Evolutionary conservation across 2,888 invertebrate genomes (phyloP).

Genomic region (Podabrus alpinus): DNA sequence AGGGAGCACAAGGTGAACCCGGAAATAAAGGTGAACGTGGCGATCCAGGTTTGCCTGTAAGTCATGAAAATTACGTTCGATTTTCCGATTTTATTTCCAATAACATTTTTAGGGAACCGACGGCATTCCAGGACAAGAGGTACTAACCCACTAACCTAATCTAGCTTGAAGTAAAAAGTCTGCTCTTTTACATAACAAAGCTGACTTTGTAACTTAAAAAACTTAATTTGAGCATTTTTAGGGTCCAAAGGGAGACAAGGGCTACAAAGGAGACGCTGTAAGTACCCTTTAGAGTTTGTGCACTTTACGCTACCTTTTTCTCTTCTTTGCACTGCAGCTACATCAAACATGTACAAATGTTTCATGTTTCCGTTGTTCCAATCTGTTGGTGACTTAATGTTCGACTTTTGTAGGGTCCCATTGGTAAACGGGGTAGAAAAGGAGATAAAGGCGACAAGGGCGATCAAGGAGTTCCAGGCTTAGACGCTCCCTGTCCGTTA

Average conservation of each 20-base stretch:
- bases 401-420: conserved; percentile 70
- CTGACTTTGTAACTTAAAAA: not conserved
- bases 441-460: conserved; percentile 93
- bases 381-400: not conserved
- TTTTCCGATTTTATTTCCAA: conserved; percentile 18
- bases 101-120: conserved; percentile 81
- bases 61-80: conserved; percentile 49
- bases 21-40: conserved; percentile 92
- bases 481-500: conserved; percentile 98
- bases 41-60: conserved; percentile 90
- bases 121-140: conserved; percentile 91
- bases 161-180: not conserved
- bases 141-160: conserved; percentile 52
- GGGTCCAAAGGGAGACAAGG: conserved; percentile 90
- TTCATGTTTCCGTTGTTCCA: not conserved
- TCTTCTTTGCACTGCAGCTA: conserved; percentile 11
- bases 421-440: conserved; percentile 88
- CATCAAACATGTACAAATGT: not conserved
- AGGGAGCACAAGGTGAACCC: conserved; percentile 92
- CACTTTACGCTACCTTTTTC: not conserved
- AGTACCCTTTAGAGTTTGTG: conserved; percentile 54
- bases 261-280: conserved; percentile 82
- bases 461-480: conserved; percentile 94
- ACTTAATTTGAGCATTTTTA: conserved; percentile 54
- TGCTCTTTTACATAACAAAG: not conserved